Percentiles rank a stretch among this genome's conserved stretches.
These are phyloP conservation scores for Leucopsar rothschildi DNA, from an alignment of 2,113 vertebrate species.

Conservation along the genomic window DNA sequence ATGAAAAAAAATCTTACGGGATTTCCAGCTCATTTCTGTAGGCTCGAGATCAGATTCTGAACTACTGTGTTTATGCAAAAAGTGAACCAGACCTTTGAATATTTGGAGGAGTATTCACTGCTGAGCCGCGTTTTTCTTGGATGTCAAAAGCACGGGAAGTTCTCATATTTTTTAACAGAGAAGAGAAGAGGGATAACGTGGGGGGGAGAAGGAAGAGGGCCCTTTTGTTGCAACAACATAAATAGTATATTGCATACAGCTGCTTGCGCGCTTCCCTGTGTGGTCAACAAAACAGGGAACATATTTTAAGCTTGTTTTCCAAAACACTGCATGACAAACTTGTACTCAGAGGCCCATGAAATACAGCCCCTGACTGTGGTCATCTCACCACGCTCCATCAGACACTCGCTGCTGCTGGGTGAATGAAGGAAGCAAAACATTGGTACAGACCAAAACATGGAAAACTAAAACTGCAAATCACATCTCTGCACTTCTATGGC, in stretches of 20 bases:
- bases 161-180: conserved; percentile 19
- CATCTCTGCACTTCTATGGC: not conserved
- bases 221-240: conserved; percentile 15
- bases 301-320: conserved; percentile 65
- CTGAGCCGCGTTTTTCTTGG: conserved; percentile 38
- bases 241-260: conserved; percentile 20
- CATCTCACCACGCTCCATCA: not conserved
- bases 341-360: not conserved
- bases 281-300: conserved; percentile 62
- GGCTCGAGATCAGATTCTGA: conserved; percentile 51
- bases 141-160: conserved; percentile 32
- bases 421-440: not conserved
- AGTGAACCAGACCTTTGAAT: conserved; percentile 60
- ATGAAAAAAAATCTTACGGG: conserved; percentile 56
- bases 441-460: not conserved
- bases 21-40: conserved; percentile 61
- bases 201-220: not conserved
- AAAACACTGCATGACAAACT: conserved; percentile 43
- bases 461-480: not conserved
- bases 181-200: not conserved
- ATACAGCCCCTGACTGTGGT: not conserved
- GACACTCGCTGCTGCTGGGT: not conserved
- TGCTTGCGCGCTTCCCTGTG: conserved; percentile 49
- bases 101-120: conserved; percentile 50
- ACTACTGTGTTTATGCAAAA: conserved; percentile 55